Conservation (phyloP, 2,888 invertebrate genomes). For the Andrena minutula region DNA sequence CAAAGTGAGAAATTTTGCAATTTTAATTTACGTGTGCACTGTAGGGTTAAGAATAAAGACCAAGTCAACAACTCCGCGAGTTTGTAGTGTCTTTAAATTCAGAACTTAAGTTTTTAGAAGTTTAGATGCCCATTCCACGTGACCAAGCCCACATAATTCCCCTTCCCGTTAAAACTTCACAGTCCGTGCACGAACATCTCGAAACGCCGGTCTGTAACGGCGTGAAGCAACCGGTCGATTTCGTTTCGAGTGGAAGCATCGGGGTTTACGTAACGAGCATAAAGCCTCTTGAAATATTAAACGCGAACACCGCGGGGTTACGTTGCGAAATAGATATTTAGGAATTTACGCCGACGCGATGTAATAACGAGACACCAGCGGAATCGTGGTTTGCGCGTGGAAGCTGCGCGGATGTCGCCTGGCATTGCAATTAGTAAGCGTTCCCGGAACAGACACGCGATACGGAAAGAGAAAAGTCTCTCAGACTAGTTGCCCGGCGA, state of each 20-base stretch:
- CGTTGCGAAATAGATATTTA: slow-evolving; percentile 1
- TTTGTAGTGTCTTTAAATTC: no score
- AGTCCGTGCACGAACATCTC: background rate
- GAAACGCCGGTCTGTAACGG: background rate
- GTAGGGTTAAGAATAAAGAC: no score
- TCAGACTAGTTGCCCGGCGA: slow-evolving; percentile 27
- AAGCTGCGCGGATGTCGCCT: slow-evolving; percentile 37
- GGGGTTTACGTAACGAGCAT: background rate
- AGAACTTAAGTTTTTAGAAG: no score
- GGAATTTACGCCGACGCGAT: slow-evolving; percentile 22
- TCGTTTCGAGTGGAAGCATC: background rate
- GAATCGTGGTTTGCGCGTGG: slow-evolving; percentile 35
- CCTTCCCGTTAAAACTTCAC: background rate
- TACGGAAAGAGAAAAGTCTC: slow-evolving; percentile 55
- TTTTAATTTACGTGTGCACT: no score
- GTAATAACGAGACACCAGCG: slow-evolving; percentile 11
- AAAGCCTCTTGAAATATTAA: slow-evolving; percentile 14
- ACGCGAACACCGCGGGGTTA: background rate
- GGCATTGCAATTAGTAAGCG: slow-evolving; percentile 56
- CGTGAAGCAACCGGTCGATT: slow-evolving; percentile 17
- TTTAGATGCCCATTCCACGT: no score
- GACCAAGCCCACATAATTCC: no score
- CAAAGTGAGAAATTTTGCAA: no score
- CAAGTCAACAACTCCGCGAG: no score
- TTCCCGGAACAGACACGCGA: slow-evolving; percentile 67